phyloP scores from a whole-genome alignment of 2,797 vertebrate species.

The Glossophaga mutica region DNA sequence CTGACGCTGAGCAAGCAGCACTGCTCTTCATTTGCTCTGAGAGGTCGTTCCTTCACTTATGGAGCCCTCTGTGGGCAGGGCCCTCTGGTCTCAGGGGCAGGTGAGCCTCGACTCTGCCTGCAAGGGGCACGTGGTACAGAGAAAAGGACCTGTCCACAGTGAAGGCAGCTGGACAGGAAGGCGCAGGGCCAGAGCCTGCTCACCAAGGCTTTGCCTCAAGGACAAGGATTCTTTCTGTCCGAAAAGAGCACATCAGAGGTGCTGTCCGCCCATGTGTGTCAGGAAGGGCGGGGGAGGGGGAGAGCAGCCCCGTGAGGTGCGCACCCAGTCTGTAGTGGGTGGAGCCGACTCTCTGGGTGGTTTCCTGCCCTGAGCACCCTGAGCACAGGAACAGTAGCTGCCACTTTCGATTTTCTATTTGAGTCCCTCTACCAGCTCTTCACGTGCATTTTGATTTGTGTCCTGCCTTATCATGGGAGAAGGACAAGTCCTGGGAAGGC shows the following conservation, averaged over 20 bases:
- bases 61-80: background rate
- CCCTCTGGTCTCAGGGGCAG: background rate
- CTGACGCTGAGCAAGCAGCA: background rate
- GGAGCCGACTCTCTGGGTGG: background rate
- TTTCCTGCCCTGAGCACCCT: background rate
- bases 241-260: background rate
- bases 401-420: background rate
- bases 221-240: background rate
- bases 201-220: background rate
- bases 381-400: background rate
- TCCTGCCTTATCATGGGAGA: background rate
- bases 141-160: background rate
- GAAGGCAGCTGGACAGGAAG: background rate
- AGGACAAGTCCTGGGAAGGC: background rate
- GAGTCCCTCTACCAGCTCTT: background rate
- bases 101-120: background rate
- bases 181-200: background rate
- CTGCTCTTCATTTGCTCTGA: background rate
- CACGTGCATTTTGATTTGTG: background rate
- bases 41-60: background rate
- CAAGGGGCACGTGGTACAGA: background rate
- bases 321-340: fast-evolving
- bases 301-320: fast-evolving
- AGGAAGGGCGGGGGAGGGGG: background rate
- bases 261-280: background rate